Percentiles rank a stretch among this genome's conserved stretches.
phyloP scores from a whole-genome alignment of 2,113 vertebrate genomes.

The Pardalotus punctatus region DNA sequence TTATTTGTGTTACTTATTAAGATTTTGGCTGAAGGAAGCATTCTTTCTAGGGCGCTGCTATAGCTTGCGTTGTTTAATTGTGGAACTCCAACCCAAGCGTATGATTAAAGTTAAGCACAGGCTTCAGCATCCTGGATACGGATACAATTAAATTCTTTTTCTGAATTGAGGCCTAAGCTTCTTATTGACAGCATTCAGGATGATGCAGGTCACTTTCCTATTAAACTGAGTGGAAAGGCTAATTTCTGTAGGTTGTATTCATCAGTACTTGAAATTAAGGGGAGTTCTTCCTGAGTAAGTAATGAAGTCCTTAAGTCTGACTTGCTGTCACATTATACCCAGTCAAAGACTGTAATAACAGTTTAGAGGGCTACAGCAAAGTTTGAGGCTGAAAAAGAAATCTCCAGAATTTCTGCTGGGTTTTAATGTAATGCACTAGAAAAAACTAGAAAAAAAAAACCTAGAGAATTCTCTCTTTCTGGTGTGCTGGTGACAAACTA shows the following conservation, averaged over 20 bases:
- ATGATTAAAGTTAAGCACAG: neutral
- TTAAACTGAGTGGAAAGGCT: neutral
- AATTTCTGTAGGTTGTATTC: neutral
- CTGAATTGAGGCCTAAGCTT: neutral
- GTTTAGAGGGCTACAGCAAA: neutral
- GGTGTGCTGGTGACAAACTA: neutral
- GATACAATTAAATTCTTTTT: neutral
- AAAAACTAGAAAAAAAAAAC: neutral
- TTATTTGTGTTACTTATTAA: neutral
- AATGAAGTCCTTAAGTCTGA: neutral
- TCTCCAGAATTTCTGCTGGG: neutral
- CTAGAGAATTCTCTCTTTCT: neutral
- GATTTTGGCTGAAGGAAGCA: neutral
- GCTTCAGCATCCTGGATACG: accelerated
- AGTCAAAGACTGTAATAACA: neutral
- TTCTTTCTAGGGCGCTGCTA: neutral
- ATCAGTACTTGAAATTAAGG: neutral
- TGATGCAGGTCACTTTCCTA: neutral
- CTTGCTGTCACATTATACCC: neutral
- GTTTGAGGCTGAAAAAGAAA: neutral
- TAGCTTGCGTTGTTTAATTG: neutral
- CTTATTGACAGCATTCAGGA: neutral
- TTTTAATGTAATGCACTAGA: neutral
- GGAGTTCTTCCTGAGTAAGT: neutral
- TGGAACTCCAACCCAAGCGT: neutral